Conservation (phyloP, 2,888 invertebrate species). For the Euzophera pinguis region DNA sequence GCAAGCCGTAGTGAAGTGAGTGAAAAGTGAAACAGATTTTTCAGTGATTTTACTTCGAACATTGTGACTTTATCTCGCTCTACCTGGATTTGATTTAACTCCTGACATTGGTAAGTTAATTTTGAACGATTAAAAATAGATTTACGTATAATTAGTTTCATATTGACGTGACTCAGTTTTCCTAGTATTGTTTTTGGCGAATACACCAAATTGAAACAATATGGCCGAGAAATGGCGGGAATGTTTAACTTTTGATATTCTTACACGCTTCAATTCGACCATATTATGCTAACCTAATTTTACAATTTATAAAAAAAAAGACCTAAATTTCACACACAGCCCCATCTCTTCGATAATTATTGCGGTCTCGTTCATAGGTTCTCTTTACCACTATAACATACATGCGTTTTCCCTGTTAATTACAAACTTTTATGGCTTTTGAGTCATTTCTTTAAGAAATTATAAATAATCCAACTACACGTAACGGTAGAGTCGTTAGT, state of each 20-base stretch:
- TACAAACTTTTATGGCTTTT: too few species aligned
- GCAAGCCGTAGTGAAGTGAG: slow-evolving; percentile 16
- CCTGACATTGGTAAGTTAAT: slow-evolving; percentile 66
- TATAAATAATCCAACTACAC: too few species aligned
- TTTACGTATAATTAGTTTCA: slow-evolving; percentile 67
- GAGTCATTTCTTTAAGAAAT: too few species aligned
- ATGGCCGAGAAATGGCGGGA: slow-evolving; percentile 15
- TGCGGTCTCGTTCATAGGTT: too few species aligned
- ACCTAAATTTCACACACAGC: too few species aligned
- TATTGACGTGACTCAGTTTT: slow-evolving; percentile 55
- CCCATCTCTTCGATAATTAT: too few species aligned
- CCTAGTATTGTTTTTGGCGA: slow-evolving; percentile 44
- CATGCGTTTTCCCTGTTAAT: too few species aligned
- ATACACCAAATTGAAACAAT: slow-evolving; percentile 6
- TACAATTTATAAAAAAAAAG: too few species aligned
- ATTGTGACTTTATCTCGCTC: slow-evolving; percentile 39
- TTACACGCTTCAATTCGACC: too few species aligned
- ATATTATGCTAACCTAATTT: too few species aligned
- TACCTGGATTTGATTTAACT: slow-evolving; percentile 44
- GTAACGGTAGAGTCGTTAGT: too few species aligned
- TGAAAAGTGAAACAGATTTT: slow-evolving; percentile 30
- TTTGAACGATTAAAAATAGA: slow-evolving; percentile 76
- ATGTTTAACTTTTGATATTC: not conserved
- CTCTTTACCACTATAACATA: too few species aligned
- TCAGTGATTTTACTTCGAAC: slow-evolving; percentile 32